Conservation (phyloP, 2,888 invertebrate species). For the Oscheius sp. region DNA sequence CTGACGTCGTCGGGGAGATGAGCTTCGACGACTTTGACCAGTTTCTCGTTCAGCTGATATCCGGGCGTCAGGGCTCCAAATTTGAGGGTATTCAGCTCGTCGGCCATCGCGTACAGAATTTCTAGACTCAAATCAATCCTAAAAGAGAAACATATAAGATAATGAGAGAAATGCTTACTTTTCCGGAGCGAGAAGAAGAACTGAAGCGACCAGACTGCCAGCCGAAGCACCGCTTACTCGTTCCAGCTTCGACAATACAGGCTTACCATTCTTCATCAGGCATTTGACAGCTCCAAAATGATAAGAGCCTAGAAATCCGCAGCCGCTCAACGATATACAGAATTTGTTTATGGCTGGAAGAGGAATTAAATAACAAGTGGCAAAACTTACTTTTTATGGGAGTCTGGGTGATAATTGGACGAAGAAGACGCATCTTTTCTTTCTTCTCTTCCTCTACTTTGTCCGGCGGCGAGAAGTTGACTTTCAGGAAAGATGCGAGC, state of each 20-base stretch:
- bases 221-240: slow-evolving; percentile 67
- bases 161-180: slow-evolving; percentile 40
- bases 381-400: slow-evolving; percentile 35
- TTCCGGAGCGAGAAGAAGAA: slow-evolving; percentile 62
- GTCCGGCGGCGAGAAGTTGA: slow-evolving; percentile 12
- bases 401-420: slow-evolving; percentile 39
- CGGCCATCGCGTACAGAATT: slow-evolving; percentile 67
- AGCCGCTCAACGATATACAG: slow-evolving; percentile 63
- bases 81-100: slow-evolving; percentile 62
- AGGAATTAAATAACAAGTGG: neutral
- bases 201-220: slow-evolving; percentile 66
- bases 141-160: neutral
- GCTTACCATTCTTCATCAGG: slow-evolving; percentile 60
- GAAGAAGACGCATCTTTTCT: slow-evolving; percentile 31
- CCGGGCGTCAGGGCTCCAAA: slow-evolving; percentile 72
- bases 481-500: slow-evolving; percentile 30
- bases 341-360: slow-evolving; percentile 36
- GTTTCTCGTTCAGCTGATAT: slow-evolving; percentile 61
- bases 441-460: slow-evolving; percentile 21
- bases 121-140: slow-evolving; percentile 56
- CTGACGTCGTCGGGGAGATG: slow-evolving; percentile 59
- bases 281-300: slow-evolving; percentile 70
- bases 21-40: slow-evolving; percentile 59
- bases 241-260: slow-evolving; percentile 51
- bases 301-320: slow-evolving; percentile 70